A percentile compares a stretch with the other conserved stretches of the same genome.
Conservation (phyloP, 37 sponge, comb jelly and placozoan genomes). For the Hexactinellida sp. region DNA sequence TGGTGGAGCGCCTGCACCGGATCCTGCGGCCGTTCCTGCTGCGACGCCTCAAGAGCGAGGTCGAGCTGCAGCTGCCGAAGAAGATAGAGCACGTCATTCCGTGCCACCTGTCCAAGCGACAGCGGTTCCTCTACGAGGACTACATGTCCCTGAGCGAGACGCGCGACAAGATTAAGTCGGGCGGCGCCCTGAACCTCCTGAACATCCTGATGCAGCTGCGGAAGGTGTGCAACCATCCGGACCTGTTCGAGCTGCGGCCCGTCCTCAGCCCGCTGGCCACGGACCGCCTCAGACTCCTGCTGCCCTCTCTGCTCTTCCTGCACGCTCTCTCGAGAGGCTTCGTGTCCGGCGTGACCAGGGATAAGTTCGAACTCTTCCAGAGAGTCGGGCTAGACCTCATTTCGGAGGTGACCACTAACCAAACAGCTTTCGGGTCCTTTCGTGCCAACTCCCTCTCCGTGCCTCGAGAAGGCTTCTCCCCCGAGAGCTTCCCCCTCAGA, state of each 20-base stretch:
- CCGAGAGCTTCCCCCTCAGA: not conserved
- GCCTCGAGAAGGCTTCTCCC: not conserved
- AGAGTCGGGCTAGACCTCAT: not conserved
- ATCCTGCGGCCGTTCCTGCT: conserved; percentile 91
- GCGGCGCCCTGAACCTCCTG: conserved; percentile 60
- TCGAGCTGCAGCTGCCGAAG: conserved; percentile 94
- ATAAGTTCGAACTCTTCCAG: not conserved
- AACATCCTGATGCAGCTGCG: conserved; percentile 97
- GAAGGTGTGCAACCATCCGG: conserved; percentile 99
- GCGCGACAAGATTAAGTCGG: not conserved
- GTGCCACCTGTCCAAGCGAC: conserved; percentile 89
- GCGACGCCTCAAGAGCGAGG: conserved; percentile 82
- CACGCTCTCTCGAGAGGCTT: not conserved
- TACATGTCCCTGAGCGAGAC: conserved; percentile 57
- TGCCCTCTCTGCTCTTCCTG: conserved; percentile 18
- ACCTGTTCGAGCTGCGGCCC: conserved; percentile 88
- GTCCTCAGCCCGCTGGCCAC: conserved; percentile 45
- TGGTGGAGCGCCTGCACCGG: conserved; percentile 87
- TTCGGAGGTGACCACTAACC: not conserved
- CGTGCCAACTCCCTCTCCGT: not conserved
- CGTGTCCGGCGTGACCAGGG: not conserved
- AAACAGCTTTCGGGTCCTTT: not conserved
- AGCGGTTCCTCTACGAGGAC: conserved; percentile 91
- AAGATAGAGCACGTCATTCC: conserved; percentile 82
- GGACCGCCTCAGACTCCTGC: conserved; percentile 2